These are phyloP conservation scores for Sturnira hondurensis DNA, from an alignment of 2,113 vertebrate species.

Conservation along the genomic window DNA sequence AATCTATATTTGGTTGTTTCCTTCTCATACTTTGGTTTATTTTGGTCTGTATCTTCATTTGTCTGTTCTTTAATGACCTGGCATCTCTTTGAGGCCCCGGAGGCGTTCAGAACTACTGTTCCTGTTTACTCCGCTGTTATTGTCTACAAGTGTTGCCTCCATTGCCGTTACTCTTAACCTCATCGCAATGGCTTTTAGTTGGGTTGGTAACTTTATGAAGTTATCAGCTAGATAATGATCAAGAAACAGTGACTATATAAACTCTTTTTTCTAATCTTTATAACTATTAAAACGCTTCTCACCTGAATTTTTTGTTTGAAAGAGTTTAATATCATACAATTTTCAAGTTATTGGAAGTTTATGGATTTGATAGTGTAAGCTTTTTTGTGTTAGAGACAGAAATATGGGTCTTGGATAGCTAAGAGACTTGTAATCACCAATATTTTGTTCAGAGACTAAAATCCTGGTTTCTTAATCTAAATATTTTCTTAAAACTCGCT, in stretches of 20 bases:
- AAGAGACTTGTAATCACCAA: background rate
- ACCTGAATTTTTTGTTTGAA: background rate
- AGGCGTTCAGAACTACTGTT: no score
- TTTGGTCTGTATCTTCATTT: background rate
- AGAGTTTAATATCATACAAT: background rate
- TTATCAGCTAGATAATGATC: background rate
- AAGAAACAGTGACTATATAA: background rate
- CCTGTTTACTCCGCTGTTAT: background rate
- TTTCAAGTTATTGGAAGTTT: background rate
- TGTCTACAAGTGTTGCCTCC: background rate
- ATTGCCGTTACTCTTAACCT: background rate
- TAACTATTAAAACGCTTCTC: background rate
- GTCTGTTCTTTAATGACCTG: background rate
- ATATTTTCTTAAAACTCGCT: background rate
- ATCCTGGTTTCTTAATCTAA: background rate
- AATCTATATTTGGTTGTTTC: background rate
- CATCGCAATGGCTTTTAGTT: background rate
- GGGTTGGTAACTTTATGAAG: background rate
- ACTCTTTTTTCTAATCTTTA: background rate
- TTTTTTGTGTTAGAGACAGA: background rate
- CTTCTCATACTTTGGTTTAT: background rate
- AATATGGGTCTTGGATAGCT: background rate
- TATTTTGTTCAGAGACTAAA: background rate
- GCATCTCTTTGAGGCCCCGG: no score
- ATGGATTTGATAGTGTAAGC: background rate